phyloP scores from a whole-genome alignment of 2,797 vertebrate species.

The Pseudochaenichthys georgianus region DNA sequence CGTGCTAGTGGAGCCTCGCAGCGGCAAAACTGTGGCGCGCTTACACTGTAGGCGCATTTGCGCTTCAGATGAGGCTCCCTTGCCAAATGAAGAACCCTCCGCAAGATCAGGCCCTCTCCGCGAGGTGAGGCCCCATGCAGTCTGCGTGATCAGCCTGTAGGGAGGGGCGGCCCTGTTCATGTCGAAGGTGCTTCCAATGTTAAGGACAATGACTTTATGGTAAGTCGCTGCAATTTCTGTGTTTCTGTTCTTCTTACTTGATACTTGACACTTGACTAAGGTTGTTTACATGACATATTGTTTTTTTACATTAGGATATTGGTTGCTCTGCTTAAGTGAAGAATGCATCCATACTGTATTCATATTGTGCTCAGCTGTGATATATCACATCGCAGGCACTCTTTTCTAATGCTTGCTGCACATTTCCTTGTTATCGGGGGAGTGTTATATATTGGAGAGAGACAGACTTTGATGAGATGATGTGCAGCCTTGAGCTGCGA shows the following conservation, averaged over 20 bases:
- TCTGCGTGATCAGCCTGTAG: too few relatives aligned
- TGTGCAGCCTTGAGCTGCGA: slow-evolving; percentile 59
- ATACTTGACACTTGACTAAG: too few relatives aligned
- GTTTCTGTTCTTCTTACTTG: neutral
- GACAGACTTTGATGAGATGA: slow-evolving; percentile 60
- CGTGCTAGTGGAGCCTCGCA: too few relatives aligned
- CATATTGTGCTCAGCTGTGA: too few relatives aligned
- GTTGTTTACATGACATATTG: neutral
- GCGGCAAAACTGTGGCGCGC: too few relatives aligned
- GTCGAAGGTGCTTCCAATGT: neutral
- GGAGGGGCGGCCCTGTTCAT: neutral
- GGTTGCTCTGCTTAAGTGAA: too few relatives aligned
- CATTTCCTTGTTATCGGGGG: slow-evolving; percentile 19
- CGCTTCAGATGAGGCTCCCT: too few relatives aligned
- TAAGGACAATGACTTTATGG: neutral
- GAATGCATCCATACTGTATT: too few relatives aligned
- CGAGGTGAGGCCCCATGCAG: too few relatives aligned
- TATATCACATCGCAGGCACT: neutral
- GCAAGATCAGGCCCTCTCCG: too few relatives aligned
- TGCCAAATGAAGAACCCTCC: too few relatives aligned
- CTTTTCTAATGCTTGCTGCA: neutral
- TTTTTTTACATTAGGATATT: slow-evolving; percentile 1
- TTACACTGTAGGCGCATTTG: too few relatives aligned
- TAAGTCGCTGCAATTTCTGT: neutral
- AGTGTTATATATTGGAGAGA: slow-evolving; percentile 44